Conservation (phyloP, 2,888 invertebrate genomes). For the Phlogophora meticulosa region DNA sequence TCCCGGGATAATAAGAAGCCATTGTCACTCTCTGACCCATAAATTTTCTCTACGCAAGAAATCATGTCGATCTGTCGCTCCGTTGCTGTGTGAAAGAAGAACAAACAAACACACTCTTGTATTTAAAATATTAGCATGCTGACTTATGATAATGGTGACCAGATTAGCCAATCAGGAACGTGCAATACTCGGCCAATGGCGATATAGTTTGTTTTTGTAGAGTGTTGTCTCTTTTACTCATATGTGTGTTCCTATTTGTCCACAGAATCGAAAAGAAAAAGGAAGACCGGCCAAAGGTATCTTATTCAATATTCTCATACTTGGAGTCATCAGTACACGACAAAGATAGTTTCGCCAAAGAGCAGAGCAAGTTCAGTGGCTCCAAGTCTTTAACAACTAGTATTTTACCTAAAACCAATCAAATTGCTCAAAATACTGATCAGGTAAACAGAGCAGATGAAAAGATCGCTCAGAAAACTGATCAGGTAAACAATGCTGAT, state of each 20-base stretch:
- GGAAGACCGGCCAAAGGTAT: conserved; percentile 91
- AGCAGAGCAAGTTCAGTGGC: conserved; percentile 85
- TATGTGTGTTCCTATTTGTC: conserved; percentile 49
- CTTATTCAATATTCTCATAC: conserved; percentile 95
- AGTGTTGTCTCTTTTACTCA: too few relatives aligned
- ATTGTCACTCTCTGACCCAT: too few relatives aligned
- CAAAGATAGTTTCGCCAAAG: conserved; percentile 89
- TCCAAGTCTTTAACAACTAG: conserved; percentile 78
- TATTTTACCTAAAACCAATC: conserved; percentile 43
- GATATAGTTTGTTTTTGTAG: too few relatives aligned
- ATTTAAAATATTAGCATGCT: too few relatives aligned
- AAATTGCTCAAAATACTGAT: conserved; percentile 14
- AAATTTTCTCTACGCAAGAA: too few relatives aligned
- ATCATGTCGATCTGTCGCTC: too few relatives aligned
- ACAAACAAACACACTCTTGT: too few relatives aligned
- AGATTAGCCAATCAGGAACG: too few relatives aligned
- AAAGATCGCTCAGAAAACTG: not conserved
- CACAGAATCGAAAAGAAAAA: conserved; percentile 83
- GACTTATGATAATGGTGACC: too few relatives aligned
- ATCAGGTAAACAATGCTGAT: not conserved
- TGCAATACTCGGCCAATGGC: too few relatives aligned
- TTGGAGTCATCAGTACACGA: conserved; percentile 92
- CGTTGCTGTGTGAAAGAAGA: too few relatives aligned
- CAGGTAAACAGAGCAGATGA: not conserved
- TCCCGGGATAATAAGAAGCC: too few relatives aligned